Evolutionary conservation across 2,797 vertebrate species (phyloP).

Genomic region (Buceros bicornis): DNA sequence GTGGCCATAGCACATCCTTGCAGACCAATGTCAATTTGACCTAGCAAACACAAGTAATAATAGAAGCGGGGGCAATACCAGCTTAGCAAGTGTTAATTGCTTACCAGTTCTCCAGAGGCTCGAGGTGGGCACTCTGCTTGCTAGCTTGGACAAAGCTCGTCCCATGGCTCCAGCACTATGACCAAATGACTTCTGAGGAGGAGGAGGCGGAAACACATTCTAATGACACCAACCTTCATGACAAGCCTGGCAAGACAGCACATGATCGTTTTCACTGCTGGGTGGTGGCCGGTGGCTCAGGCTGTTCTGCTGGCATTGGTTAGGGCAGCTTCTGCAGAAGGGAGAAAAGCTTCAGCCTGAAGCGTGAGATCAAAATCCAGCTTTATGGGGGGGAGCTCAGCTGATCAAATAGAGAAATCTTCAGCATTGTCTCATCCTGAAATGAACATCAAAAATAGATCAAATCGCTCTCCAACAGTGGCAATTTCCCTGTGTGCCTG

Average conservation of each 20-base stretch:
- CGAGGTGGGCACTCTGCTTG: neutral
- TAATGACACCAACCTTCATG: neutral
- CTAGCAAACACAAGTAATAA: neutral
- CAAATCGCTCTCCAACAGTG: neutral
- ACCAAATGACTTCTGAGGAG: neutral
- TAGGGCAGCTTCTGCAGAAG: neutral
- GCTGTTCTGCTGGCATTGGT: neutral
- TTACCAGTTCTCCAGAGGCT: neutral
- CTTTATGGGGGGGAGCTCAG: neutral
- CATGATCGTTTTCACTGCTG: neutral
- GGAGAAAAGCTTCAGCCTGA: neutral
- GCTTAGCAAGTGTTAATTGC: neutral
- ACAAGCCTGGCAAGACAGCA: neutral
- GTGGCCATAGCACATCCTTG: neutral
- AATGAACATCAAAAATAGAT: neutral
- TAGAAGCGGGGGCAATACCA: neutral
- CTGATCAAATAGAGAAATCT: neutral
- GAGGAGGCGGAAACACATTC: neutral
- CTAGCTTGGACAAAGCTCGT: neutral
- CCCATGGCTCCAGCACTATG: neutral
- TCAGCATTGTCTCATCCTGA: neutral
- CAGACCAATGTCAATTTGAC: slow-evolving; percentile 25
- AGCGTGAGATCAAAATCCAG: neutral
- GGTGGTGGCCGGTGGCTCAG: neutral
- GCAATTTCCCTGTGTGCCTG: neutral